Evolutionary conservation across 2,797 vertebrate species (phyloP).

Genomic region (Cercopithecus petaurista): DNA sequence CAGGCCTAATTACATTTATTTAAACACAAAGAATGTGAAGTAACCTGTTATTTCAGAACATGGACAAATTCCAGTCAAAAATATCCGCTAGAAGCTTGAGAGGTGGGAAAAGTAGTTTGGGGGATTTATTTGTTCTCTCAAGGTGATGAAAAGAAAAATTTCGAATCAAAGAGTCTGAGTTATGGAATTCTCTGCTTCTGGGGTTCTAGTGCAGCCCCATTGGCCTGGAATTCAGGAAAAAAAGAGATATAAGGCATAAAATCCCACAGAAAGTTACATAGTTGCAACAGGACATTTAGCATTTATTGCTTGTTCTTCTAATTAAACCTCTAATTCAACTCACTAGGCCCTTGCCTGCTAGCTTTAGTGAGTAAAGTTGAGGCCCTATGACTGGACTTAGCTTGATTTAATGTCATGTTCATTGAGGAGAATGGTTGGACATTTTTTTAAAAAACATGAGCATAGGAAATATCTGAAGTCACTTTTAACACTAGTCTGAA

Average conservation of each 20-base stretch:
- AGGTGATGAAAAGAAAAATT: neutral
- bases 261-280: neutral
- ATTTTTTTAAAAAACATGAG: neutral
- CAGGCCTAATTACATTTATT: conserved; percentile 32
- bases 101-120: neutral
- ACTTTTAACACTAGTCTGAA: conserved; percentile 1
- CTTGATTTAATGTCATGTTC: neutral
- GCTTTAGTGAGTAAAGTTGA: neutral
- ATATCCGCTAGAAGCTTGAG: neutral
- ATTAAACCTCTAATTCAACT: neutral
- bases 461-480: neutral
- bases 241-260: neutral
- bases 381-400: neutral
- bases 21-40: conserved; percentile 10
- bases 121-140: neutral
- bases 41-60: conserved; percentile 40
- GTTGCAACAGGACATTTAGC: neutral
- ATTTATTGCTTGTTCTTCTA: conserved; percentile 12
- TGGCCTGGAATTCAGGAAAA: neutral
- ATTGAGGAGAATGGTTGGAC: neutral
- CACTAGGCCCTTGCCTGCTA: neutral
- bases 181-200: neutral
- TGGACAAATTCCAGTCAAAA: conserved; percentile 19
- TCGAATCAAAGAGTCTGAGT: conserved; percentile 19
- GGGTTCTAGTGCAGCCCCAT: neutral